These are phyloP conservation scores for Trematomus bernacchii DNA, from an alignment of 2,797 vertebrate species.

Conservation along the genomic window DNA sequence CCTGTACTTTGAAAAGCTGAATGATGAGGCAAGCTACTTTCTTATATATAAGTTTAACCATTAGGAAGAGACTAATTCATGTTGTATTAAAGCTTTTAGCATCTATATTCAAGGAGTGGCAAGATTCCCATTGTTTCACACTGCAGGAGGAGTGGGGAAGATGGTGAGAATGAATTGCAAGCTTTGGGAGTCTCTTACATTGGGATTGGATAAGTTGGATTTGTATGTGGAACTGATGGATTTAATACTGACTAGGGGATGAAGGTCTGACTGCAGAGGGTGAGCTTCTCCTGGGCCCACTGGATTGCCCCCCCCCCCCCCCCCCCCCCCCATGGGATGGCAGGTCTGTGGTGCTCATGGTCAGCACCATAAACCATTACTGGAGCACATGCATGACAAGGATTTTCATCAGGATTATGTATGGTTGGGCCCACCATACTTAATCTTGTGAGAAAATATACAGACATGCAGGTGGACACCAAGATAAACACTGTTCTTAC, in stretches of 20 bases:
- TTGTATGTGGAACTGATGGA: conserved; percentile 78
- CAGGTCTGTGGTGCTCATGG: conserved; percentile 46
- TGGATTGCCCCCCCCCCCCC: conserved; percentile 64
- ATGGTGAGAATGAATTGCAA: conserved; percentile 36
- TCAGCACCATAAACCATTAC: conserved; percentile 71
- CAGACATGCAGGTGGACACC: conserved; percentile 25
- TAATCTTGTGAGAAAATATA: conserved; percentile 40
- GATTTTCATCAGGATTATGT: conserved; percentile 77
- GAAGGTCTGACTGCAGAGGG: conserved; percentile 40
- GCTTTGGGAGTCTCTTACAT: conserved; percentile 51
- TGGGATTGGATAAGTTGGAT: conserved; percentile 78
- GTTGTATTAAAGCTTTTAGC: conserved; percentile 28
- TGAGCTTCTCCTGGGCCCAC: conserved; percentile 40
- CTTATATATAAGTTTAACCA: conserved; percentile 33
- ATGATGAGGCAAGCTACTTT: conserved; percentile 48
- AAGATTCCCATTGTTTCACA: conserved; percentile 52
- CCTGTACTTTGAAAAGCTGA: conserved; percentile 55
- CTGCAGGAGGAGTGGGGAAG: conserved; percentile 26
- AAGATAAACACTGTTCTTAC: conserved; percentile 7
- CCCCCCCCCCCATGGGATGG: conserved; percentile 48
- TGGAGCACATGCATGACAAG: conserved; percentile 64
- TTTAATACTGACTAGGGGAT: conserved; percentile 60
- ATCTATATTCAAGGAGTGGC: conserved; percentile 24
- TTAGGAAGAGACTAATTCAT: conserved; percentile 44
- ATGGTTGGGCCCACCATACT: conserved; percentile 52